These are phyloP conservation scores for Cephus pygmeus DNA, from an alignment of 2,888 invertebrate species.

Conservation along the genomic window DNA sequence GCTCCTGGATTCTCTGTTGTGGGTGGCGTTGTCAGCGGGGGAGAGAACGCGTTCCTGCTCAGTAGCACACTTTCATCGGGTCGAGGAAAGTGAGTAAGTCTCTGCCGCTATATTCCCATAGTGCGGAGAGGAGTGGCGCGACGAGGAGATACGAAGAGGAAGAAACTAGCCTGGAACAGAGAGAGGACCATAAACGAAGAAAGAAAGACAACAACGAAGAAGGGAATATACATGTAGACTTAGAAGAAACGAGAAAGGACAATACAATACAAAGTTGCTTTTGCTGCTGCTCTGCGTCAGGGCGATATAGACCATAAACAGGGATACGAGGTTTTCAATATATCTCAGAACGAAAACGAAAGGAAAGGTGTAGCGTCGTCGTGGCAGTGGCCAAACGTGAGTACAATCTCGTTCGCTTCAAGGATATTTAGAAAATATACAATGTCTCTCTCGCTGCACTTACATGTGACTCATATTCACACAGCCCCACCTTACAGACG, in stretches of 20 bases:
- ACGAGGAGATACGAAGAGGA: constrained; percentile 7
- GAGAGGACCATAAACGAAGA: constrained; percentile 8
- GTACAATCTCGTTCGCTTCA: background rate
- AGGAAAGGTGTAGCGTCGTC: background rate
- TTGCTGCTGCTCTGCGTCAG: background rate
- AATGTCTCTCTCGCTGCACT: background rate
- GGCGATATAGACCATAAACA: background rate
- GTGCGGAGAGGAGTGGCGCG: constrained; percentile 3
- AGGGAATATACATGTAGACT: background rate
- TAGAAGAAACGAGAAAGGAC: background rate
- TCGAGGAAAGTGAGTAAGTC: constrained; percentile 50
- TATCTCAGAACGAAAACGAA: background rate
- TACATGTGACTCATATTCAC: background rate
- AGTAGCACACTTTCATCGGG: constrained; percentile 57
- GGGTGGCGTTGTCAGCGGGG: constrained; percentile 31
- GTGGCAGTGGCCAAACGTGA: background rate
- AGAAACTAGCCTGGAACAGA: background rate
- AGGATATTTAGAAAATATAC: background rate
- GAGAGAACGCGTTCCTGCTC: constrained; percentile 44
- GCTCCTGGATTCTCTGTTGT: constrained; percentile 25
- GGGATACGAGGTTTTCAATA: background rate
- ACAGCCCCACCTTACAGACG: background rate
- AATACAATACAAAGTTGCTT: background rate
- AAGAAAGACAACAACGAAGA: constrained; percentile 1
- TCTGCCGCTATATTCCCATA: background rate